Conservation (phyloP, 2,797 vertebrate genomes). For the Merluccius polli region DNA sequence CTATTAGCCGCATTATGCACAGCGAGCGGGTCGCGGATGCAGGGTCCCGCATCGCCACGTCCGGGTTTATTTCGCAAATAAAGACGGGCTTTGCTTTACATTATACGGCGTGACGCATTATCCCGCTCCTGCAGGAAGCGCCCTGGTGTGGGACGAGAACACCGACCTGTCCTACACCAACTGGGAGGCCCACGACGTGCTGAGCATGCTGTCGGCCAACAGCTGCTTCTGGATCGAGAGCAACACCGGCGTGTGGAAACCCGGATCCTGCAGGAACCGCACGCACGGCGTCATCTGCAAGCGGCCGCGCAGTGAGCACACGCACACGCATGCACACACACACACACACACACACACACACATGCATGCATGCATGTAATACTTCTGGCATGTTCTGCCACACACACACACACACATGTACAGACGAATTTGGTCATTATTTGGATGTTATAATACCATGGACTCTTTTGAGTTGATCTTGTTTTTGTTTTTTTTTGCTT, state of each 20-base stretch:
- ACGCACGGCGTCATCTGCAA: slow-evolving; percentile 96
- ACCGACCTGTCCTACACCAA: slow-evolving; percentile 85
- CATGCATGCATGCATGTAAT: too few species aligned
- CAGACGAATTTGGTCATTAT: not conserved
- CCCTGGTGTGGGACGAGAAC: slow-evolving; percentile 87
- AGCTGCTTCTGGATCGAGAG: slow-evolving; percentile 98
- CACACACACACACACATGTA: not conserved
- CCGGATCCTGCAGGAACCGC: slow-evolving; percentile 86
- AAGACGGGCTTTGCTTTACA: too few species aligned
- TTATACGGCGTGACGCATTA: too few species aligned
- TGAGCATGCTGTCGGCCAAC: slow-evolving; percentile 89
- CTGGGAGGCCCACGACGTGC: slow-evolving; percentile 86
- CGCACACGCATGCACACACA: slow-evolving; percentile 71
- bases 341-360: not conserved
- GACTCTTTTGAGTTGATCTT: not conserved
- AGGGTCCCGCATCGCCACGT: too few species aligned
- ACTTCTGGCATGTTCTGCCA: too few species aligned
- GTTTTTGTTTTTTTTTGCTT: slow-evolving; percentile 1
- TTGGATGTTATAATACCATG: not conserved
- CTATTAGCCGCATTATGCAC: too few species aligned
- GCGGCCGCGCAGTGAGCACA: slow-evolving; percentile 80
- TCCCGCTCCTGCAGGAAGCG: slow-evolving; percentile 71
- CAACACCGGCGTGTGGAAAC: slow-evolving; percentile 87
- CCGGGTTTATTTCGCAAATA: too few species aligned
- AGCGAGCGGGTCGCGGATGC: too few species aligned